phyloP scores from a whole-genome alignment of 2,797 vertebrate genomes.

The Coluber constrictor region DNA sequence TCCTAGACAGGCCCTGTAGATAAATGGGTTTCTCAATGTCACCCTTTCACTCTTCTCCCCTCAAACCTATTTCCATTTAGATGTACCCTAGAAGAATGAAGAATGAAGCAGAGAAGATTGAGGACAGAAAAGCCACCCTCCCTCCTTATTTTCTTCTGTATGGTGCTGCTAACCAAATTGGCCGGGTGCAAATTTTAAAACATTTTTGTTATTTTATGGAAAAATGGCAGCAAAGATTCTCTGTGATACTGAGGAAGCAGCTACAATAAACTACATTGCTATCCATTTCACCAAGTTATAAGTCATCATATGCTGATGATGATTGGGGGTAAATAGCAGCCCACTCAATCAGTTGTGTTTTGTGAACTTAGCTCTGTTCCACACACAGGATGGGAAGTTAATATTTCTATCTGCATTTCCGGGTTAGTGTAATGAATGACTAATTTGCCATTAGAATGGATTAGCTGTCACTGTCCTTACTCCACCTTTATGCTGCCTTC shows the following conservation, averaged over 20 bases:
- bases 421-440: not conserved
- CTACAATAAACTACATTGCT: not conserved
- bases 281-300: not conserved
- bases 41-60: not conserved
- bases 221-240: not conserved
- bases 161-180: not conserved
- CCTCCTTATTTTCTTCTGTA: not conserved
- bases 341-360: not conserved
- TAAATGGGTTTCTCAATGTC: not conserved
- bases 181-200: not conserved
- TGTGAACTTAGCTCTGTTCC: not conserved
- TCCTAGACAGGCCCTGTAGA: not conserved
- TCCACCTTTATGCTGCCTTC: slow-evolving; percentile 25
- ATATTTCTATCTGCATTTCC: not conserved
- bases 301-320: not conserved
- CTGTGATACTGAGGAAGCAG: not conserved
- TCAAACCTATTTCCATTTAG: not conserved
- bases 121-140: not conserved
- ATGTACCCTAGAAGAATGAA: not conserved
- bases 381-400: not conserved
- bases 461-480: not conserved
- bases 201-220: not conserved
- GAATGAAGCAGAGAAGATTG: not conserved
- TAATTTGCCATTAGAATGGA: not conserved
- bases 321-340: not conserved